A percentile compares a stretch with the other conserved stretches of the same genome.
phyloP scores from a whole-genome alignment of 2,888 invertebrate genomes.

The Nemotelus pantherinus region DNA sequence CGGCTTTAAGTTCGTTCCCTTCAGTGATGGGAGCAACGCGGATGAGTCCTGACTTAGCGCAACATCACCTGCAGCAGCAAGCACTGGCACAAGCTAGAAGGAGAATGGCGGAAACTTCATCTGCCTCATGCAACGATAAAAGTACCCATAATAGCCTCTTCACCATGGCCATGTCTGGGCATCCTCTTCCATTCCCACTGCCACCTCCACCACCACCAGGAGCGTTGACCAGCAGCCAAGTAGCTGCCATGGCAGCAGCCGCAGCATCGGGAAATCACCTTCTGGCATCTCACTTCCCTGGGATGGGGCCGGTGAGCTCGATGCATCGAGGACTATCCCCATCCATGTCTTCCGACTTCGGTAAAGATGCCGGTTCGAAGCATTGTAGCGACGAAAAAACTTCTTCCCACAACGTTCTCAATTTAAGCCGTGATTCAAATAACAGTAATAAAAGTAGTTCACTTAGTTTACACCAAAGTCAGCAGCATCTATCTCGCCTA shows the following conservation, averaged over 20 bases:
- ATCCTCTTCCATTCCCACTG: slow-evolving; percentile 72
- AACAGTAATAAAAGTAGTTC: slow-evolving; percentile 32
- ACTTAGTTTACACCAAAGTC: slow-evolving; percentile 56
- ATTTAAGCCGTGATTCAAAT: slow-evolving; percentile 69
- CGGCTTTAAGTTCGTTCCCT: slow-evolving; percentile 66
- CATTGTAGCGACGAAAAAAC: slow-evolving; percentile 59
- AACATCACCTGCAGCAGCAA: slow-evolving; percentile 59
- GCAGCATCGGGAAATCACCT: slow-evolving; percentile 72
- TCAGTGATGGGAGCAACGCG: slow-evolving; percentile 56
- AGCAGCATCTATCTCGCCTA: slow-evolving; percentile 48
- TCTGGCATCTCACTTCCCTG: slow-evolving; percentile 67
- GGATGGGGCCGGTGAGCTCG: slow-evolving; percentile 52
- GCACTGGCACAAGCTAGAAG: slow-evolving; percentile 65
- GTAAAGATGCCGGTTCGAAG: slow-evolving; percentile 55
- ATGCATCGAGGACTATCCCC: slow-evolving; percentile 54
- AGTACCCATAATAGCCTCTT: slow-evolving; percentile 69
- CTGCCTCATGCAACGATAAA: slow-evolving; percentile 56
- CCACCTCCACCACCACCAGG: slow-evolving; percentile 72
- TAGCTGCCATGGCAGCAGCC: slow-evolving; percentile 69
- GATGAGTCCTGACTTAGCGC: slow-evolving; percentile 62
- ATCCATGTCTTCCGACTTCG: slow-evolving; percentile 56
- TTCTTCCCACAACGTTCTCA: slow-evolving; percentile 69
- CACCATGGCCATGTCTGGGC: slow-evolving; percentile 69
- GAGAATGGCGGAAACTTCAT: slow-evolving; percentile 67
- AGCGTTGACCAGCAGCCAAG: slow-evolving; percentile 70